Percentiles rank a stretch among this genome's conserved stretches.
Evolutionary conservation across 1,140 invertebrate species (phyloP).

Genomic region (Dendrolimus kikuchii): DNA sequence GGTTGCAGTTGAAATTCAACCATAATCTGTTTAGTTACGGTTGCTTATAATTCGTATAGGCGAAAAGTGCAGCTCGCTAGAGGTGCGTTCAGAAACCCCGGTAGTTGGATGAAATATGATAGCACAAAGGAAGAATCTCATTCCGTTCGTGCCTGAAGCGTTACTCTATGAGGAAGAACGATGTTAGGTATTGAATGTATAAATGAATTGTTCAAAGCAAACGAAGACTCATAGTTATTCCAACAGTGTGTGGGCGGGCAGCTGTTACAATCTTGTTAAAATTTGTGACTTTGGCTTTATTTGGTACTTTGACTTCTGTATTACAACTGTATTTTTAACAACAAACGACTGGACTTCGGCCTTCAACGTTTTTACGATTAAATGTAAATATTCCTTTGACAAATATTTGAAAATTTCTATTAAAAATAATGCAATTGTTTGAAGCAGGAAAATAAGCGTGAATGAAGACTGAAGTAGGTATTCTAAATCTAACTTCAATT

Average conservation of each 20-base stretch:
- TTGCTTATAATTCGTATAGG: conserved; percentile 21
- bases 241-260: too few relatives aligned
- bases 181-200: conserved; percentile 39
- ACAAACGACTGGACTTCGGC: too few relatives aligned
- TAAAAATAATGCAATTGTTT: too few relatives aligned
- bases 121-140: conserved; percentile 53
- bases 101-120: conserved; percentile 57
- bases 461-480: too few relatives aligned
- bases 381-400: too few relatives aligned
- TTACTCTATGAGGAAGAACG: conserved; percentile 31
- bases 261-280: too few relatives aligned
- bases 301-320: too few relatives aligned
- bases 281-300: too few relatives aligned
- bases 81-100: conserved; percentile 29
- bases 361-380: too few relatives aligned
- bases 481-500: conserved; percentile 5
- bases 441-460: too few relatives aligned
- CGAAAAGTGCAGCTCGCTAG: conserved; percentile 10
- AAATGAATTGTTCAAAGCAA: conserved; percentile 18
- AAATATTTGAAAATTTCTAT: too few relatives aligned
- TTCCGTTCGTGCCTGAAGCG: conserved; percentile 44
- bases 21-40: conserved; percentile 26
- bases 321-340: too few relatives aligned
- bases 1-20: conserved; percentile 23
- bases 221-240: conserved; percentile 3